Evolutionary conservation across 1,140 invertebrate genomes (phyloP).

Genomic region (Dreissena polymorpha): DNA sequence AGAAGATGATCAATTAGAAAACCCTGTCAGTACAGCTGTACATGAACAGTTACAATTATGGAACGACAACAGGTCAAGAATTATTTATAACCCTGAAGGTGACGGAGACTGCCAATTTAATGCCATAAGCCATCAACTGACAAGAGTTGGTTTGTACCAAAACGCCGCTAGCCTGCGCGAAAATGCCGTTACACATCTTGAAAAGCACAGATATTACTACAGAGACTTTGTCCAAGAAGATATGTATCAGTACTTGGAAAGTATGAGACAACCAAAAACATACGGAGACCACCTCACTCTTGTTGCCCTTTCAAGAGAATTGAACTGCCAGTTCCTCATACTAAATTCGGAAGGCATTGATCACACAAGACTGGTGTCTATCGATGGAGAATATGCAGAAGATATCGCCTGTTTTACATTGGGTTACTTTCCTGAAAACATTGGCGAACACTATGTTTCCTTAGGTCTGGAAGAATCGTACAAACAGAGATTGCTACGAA

Average conservation of each 20-base stretch:
- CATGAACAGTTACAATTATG: background rate
- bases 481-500: background rate
- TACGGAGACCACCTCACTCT: conserved; percentile 2
- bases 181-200: conserved; percentile 3
- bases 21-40: no score
- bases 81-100: background rate
- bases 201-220: background rate
- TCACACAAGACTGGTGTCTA: background rate
- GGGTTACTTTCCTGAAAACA: conserved; percentile 6
- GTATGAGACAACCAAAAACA: background rate
- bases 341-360: background rate
- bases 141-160: background rate
- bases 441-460: conserved; percentile 9
- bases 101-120: background rate
- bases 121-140: background rate
- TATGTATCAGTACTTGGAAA: conserved; percentile 2
- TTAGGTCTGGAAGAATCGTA: background rate
- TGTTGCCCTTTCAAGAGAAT: background rate
- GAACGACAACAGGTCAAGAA: background rate
- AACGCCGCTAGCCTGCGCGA: background rate
- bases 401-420: background rate
- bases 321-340: background rate
- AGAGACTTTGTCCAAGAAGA: background rate
- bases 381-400: background rate
- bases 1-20: no score